phyloP scores from a whole-genome alignment of 92 coral and sea anemone genomes.

The Epizoanthus scotinus region DNA sequence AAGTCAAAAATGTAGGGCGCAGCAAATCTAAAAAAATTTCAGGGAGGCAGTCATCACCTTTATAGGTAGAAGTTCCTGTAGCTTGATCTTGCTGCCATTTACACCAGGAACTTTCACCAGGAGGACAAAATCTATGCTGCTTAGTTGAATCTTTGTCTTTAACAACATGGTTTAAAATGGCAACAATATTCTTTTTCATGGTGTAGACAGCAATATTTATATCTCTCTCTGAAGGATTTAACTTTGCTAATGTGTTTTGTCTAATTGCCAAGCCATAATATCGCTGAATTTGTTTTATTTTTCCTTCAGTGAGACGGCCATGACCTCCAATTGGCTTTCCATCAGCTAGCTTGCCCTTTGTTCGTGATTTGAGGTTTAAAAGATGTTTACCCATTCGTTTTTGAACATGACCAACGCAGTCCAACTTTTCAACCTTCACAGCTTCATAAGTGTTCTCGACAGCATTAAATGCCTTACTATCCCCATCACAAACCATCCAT shows the following conservation, averaged over 20 bases:
- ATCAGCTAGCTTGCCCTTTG: constrained; percentile 56
- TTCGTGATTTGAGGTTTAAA: constrained; percentile 55
- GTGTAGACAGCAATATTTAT: constrained; percentile 48
- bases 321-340: constrained; percentile 56
- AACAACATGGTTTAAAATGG: constrained; percentile 54
- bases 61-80: constrained; percentile 37
- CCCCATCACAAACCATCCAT: constrained; percentile 63
- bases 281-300: constrained; percentile 49
- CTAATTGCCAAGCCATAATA: constrained; percentile 68
- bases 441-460: constrained; percentile 46
- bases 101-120: constrained; percentile 52
- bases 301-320: constrained; percentile 52
- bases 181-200: no score
- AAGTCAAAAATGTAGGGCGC: constrained; percentile 41
- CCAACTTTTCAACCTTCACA: no score
- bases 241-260: constrained; percentile 47
- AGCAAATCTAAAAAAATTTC: constrained; percentile 42
- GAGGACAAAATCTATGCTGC: constrained; percentile 52
- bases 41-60: constrained; percentile 41
- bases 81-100: constrained; percentile 53
- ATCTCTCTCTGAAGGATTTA: constrained; percentile 59
- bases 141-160: constrained; percentile 14
- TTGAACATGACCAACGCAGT: no score
- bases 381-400: constrained; percentile 63
- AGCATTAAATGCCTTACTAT: constrained; percentile 51